Evolutionary conservation across 35 echinoderm and acorn worm species (phyloP).

Genomic region (Hemicentrotus pulcherrimus): DNA sequence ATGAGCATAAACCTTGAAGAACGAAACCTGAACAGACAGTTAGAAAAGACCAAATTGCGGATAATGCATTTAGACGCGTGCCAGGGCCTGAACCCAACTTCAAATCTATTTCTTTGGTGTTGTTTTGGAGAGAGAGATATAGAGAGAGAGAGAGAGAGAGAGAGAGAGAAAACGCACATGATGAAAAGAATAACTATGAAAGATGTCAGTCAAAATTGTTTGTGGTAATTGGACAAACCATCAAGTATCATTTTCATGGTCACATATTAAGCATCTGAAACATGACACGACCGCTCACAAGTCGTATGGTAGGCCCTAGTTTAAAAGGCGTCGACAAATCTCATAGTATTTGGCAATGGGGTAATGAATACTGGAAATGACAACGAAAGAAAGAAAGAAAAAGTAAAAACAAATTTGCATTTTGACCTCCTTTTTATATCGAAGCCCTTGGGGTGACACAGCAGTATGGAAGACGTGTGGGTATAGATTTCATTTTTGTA

Average conservation of each 20-base stretch:
- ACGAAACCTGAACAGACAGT: neutral
- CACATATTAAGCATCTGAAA: neutral
- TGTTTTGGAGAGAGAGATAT: neutral
- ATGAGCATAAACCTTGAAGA: slow-evolving; percentile 41
- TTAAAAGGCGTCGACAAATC: no score
- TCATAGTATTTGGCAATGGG: no score
- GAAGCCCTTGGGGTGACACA: neutral
- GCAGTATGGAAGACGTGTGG: neutral
- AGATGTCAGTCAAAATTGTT: neutral
- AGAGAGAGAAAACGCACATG: neutral
- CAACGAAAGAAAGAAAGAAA: no score
- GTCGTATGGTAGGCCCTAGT: no score
- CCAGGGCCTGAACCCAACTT: neutral
- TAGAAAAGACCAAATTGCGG: neutral
- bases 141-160: neutral
- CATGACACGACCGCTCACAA: neutral
- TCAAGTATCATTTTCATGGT: slow-evolving; percentile 4
- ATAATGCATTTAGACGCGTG: neutral
- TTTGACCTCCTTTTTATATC: neutral
- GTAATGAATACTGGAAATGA: no score
- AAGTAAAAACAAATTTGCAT: neutral
- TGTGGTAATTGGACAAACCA: neutral
- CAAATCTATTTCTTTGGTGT: neutral
- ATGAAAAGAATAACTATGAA: no score
- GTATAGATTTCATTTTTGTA: neutral